These are phyloP conservation scores for Apteryx owenii DNA, from an alignment of 2,113 vertebrate species.

Conservation along the genomic window DNA sequence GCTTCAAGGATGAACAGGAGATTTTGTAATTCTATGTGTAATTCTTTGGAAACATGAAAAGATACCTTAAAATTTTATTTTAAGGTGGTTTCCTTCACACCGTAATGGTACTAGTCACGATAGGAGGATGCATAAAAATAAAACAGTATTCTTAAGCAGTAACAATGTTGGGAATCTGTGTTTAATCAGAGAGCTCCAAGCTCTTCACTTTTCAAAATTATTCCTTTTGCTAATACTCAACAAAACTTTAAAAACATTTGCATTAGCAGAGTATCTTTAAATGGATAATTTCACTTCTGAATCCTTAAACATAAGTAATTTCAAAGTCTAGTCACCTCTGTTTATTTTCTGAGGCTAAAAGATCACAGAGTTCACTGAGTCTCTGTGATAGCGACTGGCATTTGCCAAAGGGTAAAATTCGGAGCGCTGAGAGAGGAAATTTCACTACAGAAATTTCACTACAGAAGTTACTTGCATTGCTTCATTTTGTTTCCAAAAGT, in stretches of 20 bases:
- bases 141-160: slow-evolving; percentile 5
- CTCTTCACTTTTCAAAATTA: slow-evolving; percentile 10
- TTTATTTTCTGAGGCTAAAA: not conserved
- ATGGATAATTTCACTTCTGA: not conserved
- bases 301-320: not conserved
- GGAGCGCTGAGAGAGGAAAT: not conserved
- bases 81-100: not conserved
- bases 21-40: not conserved
- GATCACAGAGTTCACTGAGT: not conserved
- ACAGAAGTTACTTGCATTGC: slow-evolving; percentile 10
- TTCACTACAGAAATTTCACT: not conserved
- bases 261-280: not conserved
- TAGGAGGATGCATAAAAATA: not conserved
- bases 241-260: not conserved
- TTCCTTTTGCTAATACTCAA: slow-evolving; percentile 1
- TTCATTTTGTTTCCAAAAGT: not conserved
- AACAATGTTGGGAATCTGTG: not conserved
- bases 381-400: not conserved
- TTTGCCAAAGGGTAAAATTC: slow-evolving; percentile 16
- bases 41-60: not conserved
- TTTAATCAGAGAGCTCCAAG: not conserved
- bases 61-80: not conserved
- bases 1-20: not conserved
- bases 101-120: not conserved
- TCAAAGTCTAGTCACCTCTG: not conserved